Base-by-base conservation (phyloP, 1,140 invertebrate genomes). In the Heterodera schachtii region DNA sequence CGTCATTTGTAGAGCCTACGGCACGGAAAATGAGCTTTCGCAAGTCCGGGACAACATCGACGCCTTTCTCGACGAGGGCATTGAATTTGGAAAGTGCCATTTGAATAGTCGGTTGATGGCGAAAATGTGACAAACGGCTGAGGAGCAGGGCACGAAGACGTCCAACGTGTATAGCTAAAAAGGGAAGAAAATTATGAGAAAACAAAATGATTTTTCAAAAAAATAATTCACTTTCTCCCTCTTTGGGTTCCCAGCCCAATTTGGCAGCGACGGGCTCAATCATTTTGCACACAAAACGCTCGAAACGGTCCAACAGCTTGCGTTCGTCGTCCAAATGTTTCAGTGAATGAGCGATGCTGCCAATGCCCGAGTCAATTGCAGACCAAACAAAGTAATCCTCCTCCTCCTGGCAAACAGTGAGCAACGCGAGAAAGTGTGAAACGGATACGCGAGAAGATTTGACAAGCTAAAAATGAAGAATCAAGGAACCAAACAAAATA, bases 131-230 rank as follows among this genome's bases (percentile, higher is more conserved):
- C 90, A 98, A 93, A 73, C 94, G 93, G 21, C 93, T 93, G 13
- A 98, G 90, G 4, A 97, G 93, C 47, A 98, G 94, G 94, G 94
- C 94, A 75, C 96, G 92, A 41, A 98, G 91, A 84, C 98, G 92
- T 0, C 94, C 95, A 81, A 94, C 93, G 92, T 93, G 84, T n/a
- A 90, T 82, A 75, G 83, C 80, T 84, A 74, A 73, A 73, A 80
- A n/a, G 11, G 9, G 1, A 43, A 52, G 49, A 52, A 52, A 52
- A 2, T 52, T 8, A 11, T 52, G 11, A 52, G 2, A 52, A 52
- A 52, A 6, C 0, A 0, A 52, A 52, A 52, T 1, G 0, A 2
- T 1, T 0, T 52, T 52, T 52, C 49, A 52, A 52, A 52, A 0
- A 11, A 11, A 52, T 11, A 52, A 31, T 31, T 31, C 49, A 73